phyloP scores from a whole-genome alignment of 2,113 vertebrate species.

The Clarias magur region DNA sequence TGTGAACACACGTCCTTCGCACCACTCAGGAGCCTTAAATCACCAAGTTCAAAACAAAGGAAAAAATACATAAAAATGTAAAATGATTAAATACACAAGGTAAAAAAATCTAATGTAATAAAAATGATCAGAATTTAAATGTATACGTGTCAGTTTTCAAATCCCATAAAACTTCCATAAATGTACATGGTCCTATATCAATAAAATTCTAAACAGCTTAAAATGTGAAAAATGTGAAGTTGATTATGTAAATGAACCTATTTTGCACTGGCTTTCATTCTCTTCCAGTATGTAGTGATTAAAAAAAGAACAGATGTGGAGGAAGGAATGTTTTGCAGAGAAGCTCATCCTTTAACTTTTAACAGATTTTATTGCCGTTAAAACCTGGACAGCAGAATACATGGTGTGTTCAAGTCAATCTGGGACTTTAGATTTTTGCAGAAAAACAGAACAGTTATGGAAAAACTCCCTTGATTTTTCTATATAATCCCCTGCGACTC shows the following conservation, averaged over 20 bases:
- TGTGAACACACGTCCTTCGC: too few species aligned
- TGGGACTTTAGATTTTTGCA: too few species aligned
- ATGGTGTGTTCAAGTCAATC: too few species aligned
- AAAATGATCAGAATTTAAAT: background rate
- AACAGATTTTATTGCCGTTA: background rate
- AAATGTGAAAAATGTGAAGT: background rate
- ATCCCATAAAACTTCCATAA: background rate
- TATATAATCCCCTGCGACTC: too few species aligned
- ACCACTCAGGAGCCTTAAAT: too few species aligned
- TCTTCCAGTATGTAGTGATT: background rate
- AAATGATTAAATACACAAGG: background rate
- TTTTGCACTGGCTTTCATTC: background rate
- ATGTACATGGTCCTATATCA: background rate
- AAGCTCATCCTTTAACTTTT: background rate
- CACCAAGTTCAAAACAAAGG: background rate
- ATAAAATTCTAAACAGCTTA: background rate
- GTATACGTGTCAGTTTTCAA: background rate
- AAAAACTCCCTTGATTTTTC: too few species aligned
- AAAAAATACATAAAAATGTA: background rate
- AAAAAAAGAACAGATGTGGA: background rate
- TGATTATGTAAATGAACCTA: background rate
- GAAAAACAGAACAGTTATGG: too few species aligned
- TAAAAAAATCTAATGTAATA: background rate
- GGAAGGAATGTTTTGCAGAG: background rate
- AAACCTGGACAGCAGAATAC: background rate